Percentiles rank a stretch among this genome's conserved stretches.
phyloP scores from a whole-genome alignment of 2,888 invertebrate genomes.

The Sabellastarte sp. region DNA sequence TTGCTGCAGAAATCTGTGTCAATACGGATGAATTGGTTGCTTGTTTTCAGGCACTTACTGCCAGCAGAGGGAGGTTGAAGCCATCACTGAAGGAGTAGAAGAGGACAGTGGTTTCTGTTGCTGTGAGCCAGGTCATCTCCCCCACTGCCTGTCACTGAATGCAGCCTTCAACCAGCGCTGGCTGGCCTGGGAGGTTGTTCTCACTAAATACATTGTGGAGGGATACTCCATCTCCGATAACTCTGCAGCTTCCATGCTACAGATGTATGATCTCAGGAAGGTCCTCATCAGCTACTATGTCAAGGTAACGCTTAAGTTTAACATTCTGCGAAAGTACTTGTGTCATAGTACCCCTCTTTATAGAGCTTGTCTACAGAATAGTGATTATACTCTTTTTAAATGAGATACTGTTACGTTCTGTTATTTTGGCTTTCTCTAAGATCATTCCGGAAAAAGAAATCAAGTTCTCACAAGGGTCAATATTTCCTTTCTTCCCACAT shows the following conservation, averaged over 20 bases:
- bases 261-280: constrained; percentile 95
- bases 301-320: constrained; percentile 73
- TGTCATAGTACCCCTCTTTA: too few species aligned
- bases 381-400: too few species aligned
- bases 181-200: constrained; percentile 94
- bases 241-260: constrained; percentile 92
- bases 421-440: too few species aligned
- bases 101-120: constrained; percentile 95
- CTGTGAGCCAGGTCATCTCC: constrained; percentile 84
- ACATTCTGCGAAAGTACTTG: too few species aligned
- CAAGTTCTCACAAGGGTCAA: too few species aligned
- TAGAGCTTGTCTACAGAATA: too few species aligned
- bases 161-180: constrained; percentile 97
- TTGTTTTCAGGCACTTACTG: constrained; percentile 85
- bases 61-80: constrained; percentile 93
- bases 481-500: too few species aligned
- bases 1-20: too few species aligned
- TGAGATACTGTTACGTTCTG: too few species aligned
- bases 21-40: too few species aligned
- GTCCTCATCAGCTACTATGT: constrained; percentile 96
- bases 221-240: constrained; percentile 99
- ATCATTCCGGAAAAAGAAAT: too few species aligned
- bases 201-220: constrained; percentile 95
- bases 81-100: constrained; percentile 95
- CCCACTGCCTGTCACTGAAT: constrained; percentile 87